These are phyloP conservation scores for Paedocypris sp. DNA, from an alignment of 2,113 vertebrate genomes.

Conservation along the genomic window DNA sequence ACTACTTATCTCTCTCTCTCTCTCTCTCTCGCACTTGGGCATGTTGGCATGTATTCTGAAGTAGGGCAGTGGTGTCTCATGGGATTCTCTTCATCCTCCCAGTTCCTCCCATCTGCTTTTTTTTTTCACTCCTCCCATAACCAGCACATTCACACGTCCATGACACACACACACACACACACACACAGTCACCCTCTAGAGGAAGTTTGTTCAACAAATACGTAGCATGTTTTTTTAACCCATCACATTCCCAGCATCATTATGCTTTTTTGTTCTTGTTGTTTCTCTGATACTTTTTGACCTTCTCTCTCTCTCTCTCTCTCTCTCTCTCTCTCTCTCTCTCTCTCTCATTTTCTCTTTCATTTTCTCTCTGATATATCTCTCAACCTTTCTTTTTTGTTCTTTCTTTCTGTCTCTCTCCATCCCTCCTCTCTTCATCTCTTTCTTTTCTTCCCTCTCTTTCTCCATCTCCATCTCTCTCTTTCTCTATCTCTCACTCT, in stretches of 20 bases:
- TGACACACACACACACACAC: slow-evolving; percentile 15
- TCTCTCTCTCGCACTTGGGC: slow-evolving; percentile 12
- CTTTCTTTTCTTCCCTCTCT: too few relatives aligned
- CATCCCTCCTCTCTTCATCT: too few relatives aligned
- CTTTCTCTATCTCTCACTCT: too few relatives aligned
- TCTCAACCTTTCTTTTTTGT: too few relatives aligned
- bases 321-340: slow-evolving; percentile 5
- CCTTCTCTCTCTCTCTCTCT: background rate
- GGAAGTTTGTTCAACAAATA: slow-evolving; percentile 46
- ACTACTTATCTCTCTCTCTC: background rate
- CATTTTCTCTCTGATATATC: too few relatives aligned
- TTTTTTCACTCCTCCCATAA: slow-evolving; percentile 19
- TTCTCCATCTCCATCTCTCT: too few relatives aligned
- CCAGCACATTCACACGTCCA: slow-evolving; percentile 35
- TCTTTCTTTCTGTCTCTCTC: too few relatives aligned
- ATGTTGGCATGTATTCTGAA: slow-evolving; percentile 31
- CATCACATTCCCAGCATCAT: background rate
- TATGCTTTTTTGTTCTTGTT: background rate
- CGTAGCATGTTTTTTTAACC: slow-evolving; percentile 45
- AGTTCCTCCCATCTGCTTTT: slow-evolving; percentile 29
- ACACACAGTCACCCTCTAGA: slow-evolving; percentile 27
- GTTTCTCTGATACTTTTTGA: background rate
- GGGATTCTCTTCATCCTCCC: slow-evolving; percentile 37
- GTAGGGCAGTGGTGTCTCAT: slow-evolving; percentile 47
- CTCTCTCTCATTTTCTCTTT: slow-evolving; percentile 35